phyloP scores from a whole-genome alignment of 1,140 invertebrate species.

The Condylostylus longicornis region DNA sequence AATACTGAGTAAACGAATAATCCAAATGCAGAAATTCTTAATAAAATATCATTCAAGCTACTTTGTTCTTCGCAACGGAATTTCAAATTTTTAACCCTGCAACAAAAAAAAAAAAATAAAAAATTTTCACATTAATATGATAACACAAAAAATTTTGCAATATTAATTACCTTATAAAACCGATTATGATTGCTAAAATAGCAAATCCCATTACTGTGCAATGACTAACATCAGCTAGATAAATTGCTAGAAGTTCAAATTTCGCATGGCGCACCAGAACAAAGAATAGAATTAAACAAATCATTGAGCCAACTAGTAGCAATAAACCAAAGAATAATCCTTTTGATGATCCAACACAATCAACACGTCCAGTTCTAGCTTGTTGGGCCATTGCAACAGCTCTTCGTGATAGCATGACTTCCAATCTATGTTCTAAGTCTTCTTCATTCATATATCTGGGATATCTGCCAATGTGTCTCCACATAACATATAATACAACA shows the following conservation, averaged over 20 bases:
- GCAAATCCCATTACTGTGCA: constrained; percentile 73
- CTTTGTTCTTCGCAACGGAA: constrained; percentile 79
- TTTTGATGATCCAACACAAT: constrained; percentile 83
- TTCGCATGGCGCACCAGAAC: constrained; percentile 72
- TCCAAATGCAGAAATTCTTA: constrained; percentile 81
- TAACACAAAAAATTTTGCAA: constrained; percentile 1
- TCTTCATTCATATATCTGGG: constrained; percentile 65
- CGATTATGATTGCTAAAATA: constrained; percentile 75
- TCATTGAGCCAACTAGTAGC: constrained; percentile 75
- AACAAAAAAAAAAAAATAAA: constrained; percentile 17
- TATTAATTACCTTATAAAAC: constrained; percentile 60
- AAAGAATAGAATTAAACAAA: constrained; percentile 88
- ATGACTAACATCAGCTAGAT: constrained; percentile 79
- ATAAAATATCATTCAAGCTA: constrained; percentile 75
- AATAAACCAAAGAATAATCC: constrained; percentile 87
- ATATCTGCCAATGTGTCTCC: constrained; percentile 84
- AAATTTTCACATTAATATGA: constrained; percentile 1
- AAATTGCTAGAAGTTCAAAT: constrained; percentile 67
- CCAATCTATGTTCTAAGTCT: constrained; percentile 67
- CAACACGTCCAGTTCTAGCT: constrained; percentile 64
- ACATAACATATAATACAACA: constrained; percentile 94
- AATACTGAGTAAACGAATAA: constrained; percentile 85
- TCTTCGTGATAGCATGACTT: constrained; percentile 66
- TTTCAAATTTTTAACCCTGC: constrained; percentile 69
- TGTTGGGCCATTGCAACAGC: constrained; percentile 69